These are phyloP conservation scores for Megamerina dolium DNA, from an alignment of 2,888 invertebrate species.

Conservation along the genomic window DNA sequence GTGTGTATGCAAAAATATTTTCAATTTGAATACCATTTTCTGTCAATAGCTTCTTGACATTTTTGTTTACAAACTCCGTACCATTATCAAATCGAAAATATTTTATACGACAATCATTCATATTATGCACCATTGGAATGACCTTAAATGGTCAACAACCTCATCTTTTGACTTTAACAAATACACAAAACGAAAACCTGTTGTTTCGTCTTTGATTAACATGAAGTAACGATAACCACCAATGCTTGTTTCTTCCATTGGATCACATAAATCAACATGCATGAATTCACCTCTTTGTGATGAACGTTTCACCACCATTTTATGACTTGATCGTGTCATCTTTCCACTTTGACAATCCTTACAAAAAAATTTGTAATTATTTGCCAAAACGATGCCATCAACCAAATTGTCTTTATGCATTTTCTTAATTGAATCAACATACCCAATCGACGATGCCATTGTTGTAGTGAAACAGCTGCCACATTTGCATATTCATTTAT, in stretches of 20 bases:
- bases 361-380: too few species aligned
- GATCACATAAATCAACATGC: constrained; percentile 10
- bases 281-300: constrained; percentile 6
- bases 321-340: constrained; percentile 11
- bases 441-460: constrained; percentile 2
- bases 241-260: constrained; percentile 9
- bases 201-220: too few species aligned
- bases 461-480: too few species aligned
- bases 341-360: constrained; percentile 12
- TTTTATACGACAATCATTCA: constrained; percentile 2
- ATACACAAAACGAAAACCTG: constrained; percentile 5
- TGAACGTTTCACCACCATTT: too few species aligned
- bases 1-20: too few species aligned
- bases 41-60: too few species aligned
- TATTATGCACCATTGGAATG: too few species aligned
- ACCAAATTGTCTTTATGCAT: constrained; percentile 9
- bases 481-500: too few species aligned
- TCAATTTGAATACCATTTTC: too few species aligned
- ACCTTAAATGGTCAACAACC: constrained; percentile 1
- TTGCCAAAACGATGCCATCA: too few species aligned
- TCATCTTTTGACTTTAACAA: constrained; percentile 6
- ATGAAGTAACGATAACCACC: too few species aligned
- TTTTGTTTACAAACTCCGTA: too few species aligned
- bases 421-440: not conserved
- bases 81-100: constrained; percentile 5